Base-by-base conservation (phyloP, 2,113 vertebrate species). In the Bubalus kerabau region DNA sequence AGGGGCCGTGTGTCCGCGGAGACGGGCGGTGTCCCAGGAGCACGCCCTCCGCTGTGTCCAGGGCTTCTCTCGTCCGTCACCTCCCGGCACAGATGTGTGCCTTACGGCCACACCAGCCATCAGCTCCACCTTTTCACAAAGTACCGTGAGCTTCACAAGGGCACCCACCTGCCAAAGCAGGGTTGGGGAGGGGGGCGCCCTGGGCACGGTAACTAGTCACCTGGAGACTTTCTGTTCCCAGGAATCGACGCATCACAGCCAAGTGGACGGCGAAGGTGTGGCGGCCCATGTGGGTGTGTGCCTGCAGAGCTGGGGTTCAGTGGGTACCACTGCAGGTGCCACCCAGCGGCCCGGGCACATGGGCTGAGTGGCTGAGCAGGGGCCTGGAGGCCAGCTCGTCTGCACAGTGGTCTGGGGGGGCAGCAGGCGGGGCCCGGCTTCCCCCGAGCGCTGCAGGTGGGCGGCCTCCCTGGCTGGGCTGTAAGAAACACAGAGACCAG, bases 11-110 rank as follows among this genome's bases (percentile, higher is more conserved):
- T n/a, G 17, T 21, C 81, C 2, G 0, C 0, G 2, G 21, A 21
- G 81, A 16, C 3, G 1, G 40, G 40, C 17, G 30, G 21, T n/a
- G 8, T n/a, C 81, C 5, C 21, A 0, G 50, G 48, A n/a, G 50
- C 2, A 4, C 5, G 1, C 7, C 46, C 46, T 30, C 26, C 3
- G 0, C 30, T 5, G 80, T 23, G 19, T 36, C 81, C 52, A 36
- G 81, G 80, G 12, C 50, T 21, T 7, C 50, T 30, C 50, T 56
- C 16, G 4, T 32, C 6, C 1, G 1, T 2, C 36, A 16, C 23
- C 19, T 24, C 23, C 1, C 2, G 1, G 26, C 84, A 0, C 8
- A 7, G n/a, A 0, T 1, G 48, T 52, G 67, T 1, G 11, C 59
- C 60, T 23, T 3, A 10, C 0, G 23, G 92, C 50, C 26, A 3